These are phyloP conservation scores for Synergus japonicus DNA, from an alignment of 2,888 invertebrate genomes.

Conservation along the genomic window DNA sequence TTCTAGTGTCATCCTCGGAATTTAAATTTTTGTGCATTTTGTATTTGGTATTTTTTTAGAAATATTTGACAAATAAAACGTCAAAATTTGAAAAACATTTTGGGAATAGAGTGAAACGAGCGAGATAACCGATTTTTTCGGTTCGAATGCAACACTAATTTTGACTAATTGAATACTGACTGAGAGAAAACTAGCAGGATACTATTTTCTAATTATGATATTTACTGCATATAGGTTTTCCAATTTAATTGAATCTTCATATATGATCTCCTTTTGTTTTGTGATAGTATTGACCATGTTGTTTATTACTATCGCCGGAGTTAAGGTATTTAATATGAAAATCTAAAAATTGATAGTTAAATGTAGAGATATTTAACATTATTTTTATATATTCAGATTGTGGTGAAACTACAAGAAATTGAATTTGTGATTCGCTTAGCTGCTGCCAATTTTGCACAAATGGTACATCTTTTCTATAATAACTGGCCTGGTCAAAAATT, in stretches of 20 bases:
- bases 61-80: too few relatives aligned
- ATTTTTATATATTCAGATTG: neutral
- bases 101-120: too few relatives aligned
- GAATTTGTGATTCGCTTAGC: neutral
- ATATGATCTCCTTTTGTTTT: neutral
- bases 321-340: neutral
- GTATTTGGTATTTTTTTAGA: too few relatives aligned
- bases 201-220: neutral
- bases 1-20: too few relatives aligned
- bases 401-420: constrained; percentile 8
- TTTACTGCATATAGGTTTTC: neutral
- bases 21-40: too few relatives aligned
- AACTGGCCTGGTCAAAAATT: constrained; percentile 50
- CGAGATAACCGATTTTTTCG: too few relatives aligned
- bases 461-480: constrained; percentile 47
- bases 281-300: constrained; percentile 3
- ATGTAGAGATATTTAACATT: neutral
- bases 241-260: constrained; percentile 1
- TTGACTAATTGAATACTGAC: too few relatives aligned
- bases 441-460: constrained; percentile 29
- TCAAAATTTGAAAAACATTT: too few relatives aligned
- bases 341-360: neutral
- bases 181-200: too few relatives aligned
- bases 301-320: neutral
- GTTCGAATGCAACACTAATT: too few relatives aligned